Evolutionary conservation across 2,113 vertebrate species (phyloP), one percentile per base, ranked within the genome.

Genomic region (Numida meleagris): DNA sequence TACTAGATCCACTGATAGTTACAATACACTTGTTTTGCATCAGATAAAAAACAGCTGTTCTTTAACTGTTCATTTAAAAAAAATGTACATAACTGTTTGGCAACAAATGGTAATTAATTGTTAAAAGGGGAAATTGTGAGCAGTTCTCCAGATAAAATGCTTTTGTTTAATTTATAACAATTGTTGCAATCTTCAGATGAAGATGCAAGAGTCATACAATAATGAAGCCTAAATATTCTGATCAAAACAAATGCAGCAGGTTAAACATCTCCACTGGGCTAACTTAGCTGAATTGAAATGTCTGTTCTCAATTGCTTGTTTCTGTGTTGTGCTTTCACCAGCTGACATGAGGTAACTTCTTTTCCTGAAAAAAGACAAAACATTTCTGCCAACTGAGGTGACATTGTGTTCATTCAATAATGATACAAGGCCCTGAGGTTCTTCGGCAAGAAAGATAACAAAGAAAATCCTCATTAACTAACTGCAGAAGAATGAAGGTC

Each of bases 391-490:
- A 98, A 96, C 95, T 18, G 96, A 98, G 96, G 96, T 98, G 97
- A 98, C 97, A 98, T 91, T 98, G 96, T 97, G 93, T 95, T 98
- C 97, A 96, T 95, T 98, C 97, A 97, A 96, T 98, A 98, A 98
- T 88, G 97, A 97, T 97, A 98, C 96, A 98, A 98, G 95, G 95
- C 97, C 97, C 97, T 7, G 78, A 97, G 97, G 97, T 97, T 97
- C 95, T 98, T 97, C 59, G 2, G 95, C 95, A 97, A 96, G 96
- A 94, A 97, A 97, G 97, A 98, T 97, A 97, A 97, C 96, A 98
- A 97, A 98, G 96, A 96, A 58, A 97, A 97, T 95, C 88, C 97
- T 98, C 96, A 97, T 98, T 98, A 98, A 95, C 97, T 97, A 97
- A 97, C 96, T 94, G 96, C 91, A 95, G 84, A 98, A 98, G 97